Conservation (phyloP, 2,113 vertebrate species). For the Eudorcas thomsonii region DNA sequence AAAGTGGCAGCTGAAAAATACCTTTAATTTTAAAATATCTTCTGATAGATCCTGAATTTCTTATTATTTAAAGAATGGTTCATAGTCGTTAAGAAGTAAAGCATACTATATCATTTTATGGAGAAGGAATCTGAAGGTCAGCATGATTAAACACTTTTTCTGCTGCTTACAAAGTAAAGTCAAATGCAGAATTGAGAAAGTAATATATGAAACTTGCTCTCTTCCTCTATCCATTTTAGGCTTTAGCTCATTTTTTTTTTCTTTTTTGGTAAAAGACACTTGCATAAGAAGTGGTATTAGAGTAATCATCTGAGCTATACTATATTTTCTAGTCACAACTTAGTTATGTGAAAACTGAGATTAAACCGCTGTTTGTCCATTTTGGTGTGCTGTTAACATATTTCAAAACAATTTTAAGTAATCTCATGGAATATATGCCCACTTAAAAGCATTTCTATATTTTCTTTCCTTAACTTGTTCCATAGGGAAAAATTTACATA, state of each 20-base stretch:
- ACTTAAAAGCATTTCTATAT: neutral
- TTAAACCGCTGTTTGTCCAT: neutral
- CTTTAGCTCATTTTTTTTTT: neutral
- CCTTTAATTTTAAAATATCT: neutral
- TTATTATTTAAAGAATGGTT: neutral
- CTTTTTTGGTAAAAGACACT: neutral
- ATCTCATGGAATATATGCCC: neutral
- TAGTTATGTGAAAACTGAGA: neutral
- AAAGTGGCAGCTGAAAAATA: neutral
- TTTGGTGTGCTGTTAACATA: neutral
- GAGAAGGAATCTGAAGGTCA: neutral
- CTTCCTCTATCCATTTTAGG: neutral
- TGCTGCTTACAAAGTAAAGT: neutral
- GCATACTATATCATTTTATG: neutral
- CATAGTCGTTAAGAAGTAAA: neutral
- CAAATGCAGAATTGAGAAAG: neutral
- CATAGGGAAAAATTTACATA: constrained; percentile 44
- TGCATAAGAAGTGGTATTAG: neutral
- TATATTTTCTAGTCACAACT: neutral
- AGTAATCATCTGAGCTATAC: neutral
- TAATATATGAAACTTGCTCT: neutral
- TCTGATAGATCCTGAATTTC: neutral
- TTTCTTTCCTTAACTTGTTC: constrained; percentile 26
- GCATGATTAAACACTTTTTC: neutral
- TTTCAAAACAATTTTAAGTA: neutral